Conservation (phyloP, 2,888 invertebrate species). For the Himalopsyche tibetana region DNA sequence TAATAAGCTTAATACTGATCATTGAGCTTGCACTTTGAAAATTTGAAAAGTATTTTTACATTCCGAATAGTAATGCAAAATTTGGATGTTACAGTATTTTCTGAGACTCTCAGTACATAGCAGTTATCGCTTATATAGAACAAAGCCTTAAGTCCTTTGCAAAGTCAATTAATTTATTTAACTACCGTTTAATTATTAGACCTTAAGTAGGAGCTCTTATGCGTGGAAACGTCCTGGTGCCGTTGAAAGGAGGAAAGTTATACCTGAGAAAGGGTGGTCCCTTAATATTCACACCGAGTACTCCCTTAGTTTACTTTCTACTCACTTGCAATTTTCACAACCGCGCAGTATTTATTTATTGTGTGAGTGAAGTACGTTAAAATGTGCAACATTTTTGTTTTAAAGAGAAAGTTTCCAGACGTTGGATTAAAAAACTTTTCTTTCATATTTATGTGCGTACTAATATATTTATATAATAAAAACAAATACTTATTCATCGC, state of each 20-base stretch:
- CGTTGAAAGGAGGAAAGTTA: constrained; percentile 28
- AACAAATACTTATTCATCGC: too few relatives aligned
- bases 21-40: too few relatives aligned
- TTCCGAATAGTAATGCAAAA: neutral
- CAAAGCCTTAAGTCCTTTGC: constrained; percentile 34
- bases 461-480: too few relatives aligned
- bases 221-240: constrained; percentile 44
- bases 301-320: neutral
- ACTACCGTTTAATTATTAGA: constrained; percentile 56
- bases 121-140: neutral
- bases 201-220: constrained; percentile 54
- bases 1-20: too few relatives aligned
- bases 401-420: too few relatives aligned
- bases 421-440: too few relatives aligned
- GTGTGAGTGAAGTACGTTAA: too few relatives aligned
- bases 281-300: neutral
- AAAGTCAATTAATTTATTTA: constrained; percentile 48
- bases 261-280: constrained; percentile 22
- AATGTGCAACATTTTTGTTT: too few relatives aligned
- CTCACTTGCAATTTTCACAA: neutral
- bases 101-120: neutral
- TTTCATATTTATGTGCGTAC: too few relatives aligned
- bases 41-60: too few relatives aligned
- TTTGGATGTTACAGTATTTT: neutral
- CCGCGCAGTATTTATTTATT: neutral